phyloP scores from a whole-genome alignment of 1,140 invertebrate genomes.

The Neodiprion pinetum region DNA sequence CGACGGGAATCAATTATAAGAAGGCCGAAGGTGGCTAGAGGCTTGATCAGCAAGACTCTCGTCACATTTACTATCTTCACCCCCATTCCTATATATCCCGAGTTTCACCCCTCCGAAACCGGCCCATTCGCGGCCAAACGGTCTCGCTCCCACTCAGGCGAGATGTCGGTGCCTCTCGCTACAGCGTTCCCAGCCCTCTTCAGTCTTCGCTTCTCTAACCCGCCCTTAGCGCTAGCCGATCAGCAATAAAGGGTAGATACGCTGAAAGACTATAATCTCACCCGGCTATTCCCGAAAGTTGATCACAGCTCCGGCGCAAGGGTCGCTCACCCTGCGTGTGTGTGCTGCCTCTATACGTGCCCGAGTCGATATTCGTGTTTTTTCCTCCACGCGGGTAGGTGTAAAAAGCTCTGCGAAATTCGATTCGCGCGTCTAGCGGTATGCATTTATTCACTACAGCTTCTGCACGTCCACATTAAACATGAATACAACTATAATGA shows the following conservation, averaged over 20 bases:
- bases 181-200: not conserved
- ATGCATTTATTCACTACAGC: no score
- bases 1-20: constrained; percentile 4
- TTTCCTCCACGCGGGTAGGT: no score
- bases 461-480: no score
- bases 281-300: constrained; percentile 1
- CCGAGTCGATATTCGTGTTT: no score
- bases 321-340: not conserved
- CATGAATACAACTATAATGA: no score
- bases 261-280: constrained; percentile 1
- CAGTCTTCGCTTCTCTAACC: not conserved
- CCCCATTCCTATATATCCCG: not conserved
- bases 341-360: no score
- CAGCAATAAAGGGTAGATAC: constrained; percentile 7
- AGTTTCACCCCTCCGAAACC: no score
- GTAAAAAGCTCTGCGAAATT: no score
- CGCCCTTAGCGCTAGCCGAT: not conserved
- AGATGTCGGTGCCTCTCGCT: not conserved
- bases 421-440: no score
- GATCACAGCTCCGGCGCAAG: constrained; percentile 3
- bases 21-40: not conserved
- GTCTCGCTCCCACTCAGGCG: not conserved
- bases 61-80: not conserved
- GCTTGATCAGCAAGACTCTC: constrained; percentile 6
- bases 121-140: not conserved